These are phyloP conservation scores for Stylophora pistillata DNA, from an alignment of 64 coral and sea anemone genomes.

Conservation along the genomic window DNA sequence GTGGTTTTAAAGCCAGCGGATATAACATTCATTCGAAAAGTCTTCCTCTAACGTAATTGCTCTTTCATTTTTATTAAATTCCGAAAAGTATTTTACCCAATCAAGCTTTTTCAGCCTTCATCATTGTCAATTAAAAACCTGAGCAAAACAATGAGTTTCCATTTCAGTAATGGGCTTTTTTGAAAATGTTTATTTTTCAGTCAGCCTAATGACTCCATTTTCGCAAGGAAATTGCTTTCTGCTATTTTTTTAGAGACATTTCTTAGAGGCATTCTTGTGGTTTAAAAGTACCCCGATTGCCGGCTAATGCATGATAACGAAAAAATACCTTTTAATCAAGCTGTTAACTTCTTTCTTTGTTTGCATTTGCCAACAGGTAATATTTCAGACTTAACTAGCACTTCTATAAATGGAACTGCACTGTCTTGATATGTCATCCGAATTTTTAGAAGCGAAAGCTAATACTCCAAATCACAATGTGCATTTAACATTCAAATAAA, in stretches of 20 bases:
- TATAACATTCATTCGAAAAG: not conserved
- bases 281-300: not conserved
- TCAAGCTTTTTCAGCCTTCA: not conserved
- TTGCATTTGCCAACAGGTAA: not conserved
- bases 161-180: slow-evolving; percentile 10
- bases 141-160: not conserved
- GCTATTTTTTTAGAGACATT: not conserved
- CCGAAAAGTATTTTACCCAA: not conserved
- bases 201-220: not conserved
- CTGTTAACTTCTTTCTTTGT: not conserved
- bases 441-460: not conserved
- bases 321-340: slow-evolving; percentile 1
- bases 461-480: not conserved
- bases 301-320: not conserved
- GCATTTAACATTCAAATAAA: no score
- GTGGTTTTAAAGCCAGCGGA: no score
- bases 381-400: not conserved
- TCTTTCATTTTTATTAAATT: not conserved
- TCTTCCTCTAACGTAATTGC: not conserved
- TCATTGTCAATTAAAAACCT: not conserved
- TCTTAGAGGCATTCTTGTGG: not conserved
- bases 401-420: not conserved
- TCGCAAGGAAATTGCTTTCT: not conserved
- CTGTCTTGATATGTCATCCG: not conserved
- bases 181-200: not conserved